Base-by-base conservation (phyloP, 2,888 invertebrate genomes). In the Thelaira solivaga region DNA sequence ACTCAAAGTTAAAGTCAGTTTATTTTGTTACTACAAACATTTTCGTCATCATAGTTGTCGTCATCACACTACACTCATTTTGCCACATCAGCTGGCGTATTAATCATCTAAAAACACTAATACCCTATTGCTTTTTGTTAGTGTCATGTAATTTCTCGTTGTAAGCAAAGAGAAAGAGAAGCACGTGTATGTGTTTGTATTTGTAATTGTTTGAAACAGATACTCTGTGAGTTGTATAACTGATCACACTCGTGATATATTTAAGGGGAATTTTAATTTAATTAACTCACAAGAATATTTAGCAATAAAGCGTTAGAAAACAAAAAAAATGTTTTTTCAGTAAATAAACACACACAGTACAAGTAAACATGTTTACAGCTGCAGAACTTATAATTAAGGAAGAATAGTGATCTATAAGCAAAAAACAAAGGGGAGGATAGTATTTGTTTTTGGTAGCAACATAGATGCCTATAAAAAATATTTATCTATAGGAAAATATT, bases 31-130 rank as follows among this genome's bases (percentile, higher is more conserved):
- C 8, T 31, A 20, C 2, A 39, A 24, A 57, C 39, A 8, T 24
- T 55, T 39, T 26, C 22, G 22, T 24, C 47, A 36, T 22, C 24
- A 36, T 55, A 53, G 20, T 34, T 34, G n/a, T 34, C 34, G 53
- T 53, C 39, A 36, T 24, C 36, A 39, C 39, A 51, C 51, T 26
- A 39, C 16, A 4, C n/a, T 61, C 18, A 64, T 11, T 64, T 39
- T 51, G 20, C 18, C 26, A 39, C 39, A 31, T 57, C 45, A 36
- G n/a, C n/a, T n/a, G 57, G 55, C 47, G 57, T 57, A 57, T 68
- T 68, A 68, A 13, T 47, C n/a, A 51, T 31, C 0, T n/a, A 11
- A 43, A 29, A 51, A 49, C 7, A 20, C 10, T 41, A 4, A 24
- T 6, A n/a, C n/a, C n/a, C n/a, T n/a, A 34, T 36, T 61, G 18